Conservation (phyloP, 2,113 vertebrate species). For the Muscicapa adusta region DNA sequence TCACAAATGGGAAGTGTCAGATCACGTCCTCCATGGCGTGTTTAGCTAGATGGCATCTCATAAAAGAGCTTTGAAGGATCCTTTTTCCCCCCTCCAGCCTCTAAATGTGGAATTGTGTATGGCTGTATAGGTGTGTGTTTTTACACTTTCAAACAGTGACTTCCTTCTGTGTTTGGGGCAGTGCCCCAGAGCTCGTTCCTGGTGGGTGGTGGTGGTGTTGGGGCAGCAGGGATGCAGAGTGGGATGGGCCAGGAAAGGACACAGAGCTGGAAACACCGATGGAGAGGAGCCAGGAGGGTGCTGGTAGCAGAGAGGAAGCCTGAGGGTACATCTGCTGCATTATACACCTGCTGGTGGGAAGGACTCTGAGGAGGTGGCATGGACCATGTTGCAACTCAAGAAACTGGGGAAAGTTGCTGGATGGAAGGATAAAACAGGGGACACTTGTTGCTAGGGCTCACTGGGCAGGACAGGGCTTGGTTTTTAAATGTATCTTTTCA, state of each 20-base stretch:
- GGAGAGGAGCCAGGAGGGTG: background rate
- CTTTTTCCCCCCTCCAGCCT: background rate
- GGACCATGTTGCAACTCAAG: background rate
- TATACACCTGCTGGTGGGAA: background rate
- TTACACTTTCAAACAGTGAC: background rate
- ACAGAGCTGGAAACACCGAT: rapidly evolving
- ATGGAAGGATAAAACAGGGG: background rate
- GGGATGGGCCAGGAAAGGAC: background rate
- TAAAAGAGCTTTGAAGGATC: background rate
- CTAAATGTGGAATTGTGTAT: background rate
- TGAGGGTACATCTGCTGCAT: rapidly evolving
- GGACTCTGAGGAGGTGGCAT: rapidly evolving
- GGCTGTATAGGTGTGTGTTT: background rate
- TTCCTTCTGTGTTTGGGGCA: background rate
- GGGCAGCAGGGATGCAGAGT: background rate
- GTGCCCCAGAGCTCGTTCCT: rapidly evolving
- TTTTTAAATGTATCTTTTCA: background rate
- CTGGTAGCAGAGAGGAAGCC: background rate
- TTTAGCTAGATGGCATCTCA: background rate
- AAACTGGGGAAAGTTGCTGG: background rate
- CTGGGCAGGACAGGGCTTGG: background rate
- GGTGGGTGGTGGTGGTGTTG: too few species aligned
- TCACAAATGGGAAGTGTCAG: background rate
- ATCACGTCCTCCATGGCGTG: rapidly evolving
- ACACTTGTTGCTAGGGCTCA: background rate